These are phyloP conservation scores for Microtus richardsoni DNA, from an alignment of 2,113 vertebrate species.

Conservation along the genomic window DNA sequence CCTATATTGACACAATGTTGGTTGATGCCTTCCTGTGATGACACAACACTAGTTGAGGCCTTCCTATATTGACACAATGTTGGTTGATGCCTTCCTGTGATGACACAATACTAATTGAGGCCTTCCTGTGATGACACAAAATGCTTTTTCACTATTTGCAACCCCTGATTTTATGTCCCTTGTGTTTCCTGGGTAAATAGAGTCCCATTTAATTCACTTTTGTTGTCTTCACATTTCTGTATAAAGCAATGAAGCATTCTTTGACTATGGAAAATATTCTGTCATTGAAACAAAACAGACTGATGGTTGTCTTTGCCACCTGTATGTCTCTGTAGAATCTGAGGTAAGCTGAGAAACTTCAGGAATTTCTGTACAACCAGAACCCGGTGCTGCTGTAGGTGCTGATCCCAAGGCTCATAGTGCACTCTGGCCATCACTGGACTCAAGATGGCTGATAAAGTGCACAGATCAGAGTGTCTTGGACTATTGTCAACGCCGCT, in stretches of 20 bases:
- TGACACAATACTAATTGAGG: not conserved
- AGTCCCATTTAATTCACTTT: not conserved
- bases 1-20: not conserved
- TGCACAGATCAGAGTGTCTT: conserved; percentile 75
- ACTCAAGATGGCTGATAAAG: conserved; percentile 72
- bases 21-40: not conserved
- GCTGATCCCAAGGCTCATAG: conserved; percentile 69
- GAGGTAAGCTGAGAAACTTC: conserved; percentile 81
- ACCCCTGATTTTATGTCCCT: not conserved
- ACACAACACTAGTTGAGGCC: not conserved
- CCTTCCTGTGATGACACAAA: not conserved
- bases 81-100: not conserved
- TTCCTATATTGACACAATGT: not conserved
- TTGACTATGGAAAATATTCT: not conserved
- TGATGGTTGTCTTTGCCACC: not conserved
- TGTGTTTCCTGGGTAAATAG: not conserved
- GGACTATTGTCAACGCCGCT: not conserved
- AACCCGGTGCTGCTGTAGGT: conserved; percentile 76
- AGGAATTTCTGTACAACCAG: conserved; percentile 75
- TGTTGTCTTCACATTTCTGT: not conserved
- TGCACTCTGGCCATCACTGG: conserved; percentile 67
- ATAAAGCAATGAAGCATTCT: not conserved
- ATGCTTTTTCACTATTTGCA: not conserved
- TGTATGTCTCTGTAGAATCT: conserved; percentile 76
- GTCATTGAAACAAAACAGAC: not conserved